Base-by-base conservation (phyloP, 1,140 invertebrate species). In the Pachyrhynchus sulphureomaculatus region DNA sequence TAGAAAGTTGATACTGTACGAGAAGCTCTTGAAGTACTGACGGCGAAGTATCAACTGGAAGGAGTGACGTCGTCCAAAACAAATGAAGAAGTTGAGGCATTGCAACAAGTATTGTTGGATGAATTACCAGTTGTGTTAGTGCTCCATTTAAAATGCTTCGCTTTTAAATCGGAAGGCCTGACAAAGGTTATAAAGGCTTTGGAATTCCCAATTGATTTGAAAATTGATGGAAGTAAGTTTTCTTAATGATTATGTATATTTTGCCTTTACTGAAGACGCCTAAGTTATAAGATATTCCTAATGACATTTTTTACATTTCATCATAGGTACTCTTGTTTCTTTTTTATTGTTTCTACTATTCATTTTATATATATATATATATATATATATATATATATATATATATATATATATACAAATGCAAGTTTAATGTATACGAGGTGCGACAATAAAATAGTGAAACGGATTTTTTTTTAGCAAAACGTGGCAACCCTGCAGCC, bases 151-250 rank as follows among this genome's bases (percentile, higher is more conserved):
- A 90, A 90, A 57, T 92, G 93, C 77, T 96, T 96, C 78, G 90
- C 96, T 73, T 91, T 92, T 66, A 86, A 89, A 70, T 81, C 84
- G 20, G 85, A 90, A 69, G 91, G 89, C 5, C 93, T 92, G 71
- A 91, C 92, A 29, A 98, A 98, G 78, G 89, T 96, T 41, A 78
- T 93, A 23, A 97, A 96, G 78, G 88, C 86, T 59, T 83, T 96
- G 12, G 91, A 94, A 68, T 96, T 93, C 77, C 86, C 88, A 0
- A 83, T 95, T 42, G 90, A 95, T 72, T 79, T 98, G 10, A 95
- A 95, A 80, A 86, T 98, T 65, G 91, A 91, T 76, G 83, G 84
- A 71, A 95, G 93, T 95, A 80, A 84, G 87, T 86, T 71, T 36
- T n/a, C 36, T 32, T 20, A 42, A 10, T 9, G 5, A 13, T 37